Evolutionary conservation across 2,797 vertebrate species (phyloP), one percentile per base, ranked within the genome.

Genomic region (Acestrorhynchus altus): DNA sequence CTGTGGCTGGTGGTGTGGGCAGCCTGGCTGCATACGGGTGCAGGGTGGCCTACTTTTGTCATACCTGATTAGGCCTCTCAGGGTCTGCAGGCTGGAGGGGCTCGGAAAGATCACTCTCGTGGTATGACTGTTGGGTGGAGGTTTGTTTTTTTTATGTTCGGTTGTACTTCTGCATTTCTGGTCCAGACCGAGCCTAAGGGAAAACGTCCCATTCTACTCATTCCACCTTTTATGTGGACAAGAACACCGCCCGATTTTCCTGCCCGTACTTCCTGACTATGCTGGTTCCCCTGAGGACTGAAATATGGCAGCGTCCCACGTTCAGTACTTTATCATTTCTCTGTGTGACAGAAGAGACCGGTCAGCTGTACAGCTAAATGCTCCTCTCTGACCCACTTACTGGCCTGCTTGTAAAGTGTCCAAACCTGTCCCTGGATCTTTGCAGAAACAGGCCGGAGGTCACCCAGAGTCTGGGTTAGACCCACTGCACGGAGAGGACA

Each of bases 31-130:
- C 61, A 57, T 63, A 35, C 56, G 60, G n/a, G 68, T 18, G 72
- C 76, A 49, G 69, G 0, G 7, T 57, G 57, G 68, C 60, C 60
- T 57, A 78, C 60, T 77, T 77, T 77, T n/a, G 44, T 68, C 64
- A 67, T 46, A 12, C 47, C 64, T 26, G 54, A 60, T 52, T 69
- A n/a, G 20, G 12, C 28, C 65, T 69, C 65, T 59, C 6, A 31
- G 64, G 49, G 20, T 1, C 40, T 39, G 28, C 24, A 59, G 60
- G 57, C 57, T 31, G 28, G 5, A 35, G 31, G 31, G 31, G 31
- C 31, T 35, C 6, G 31, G n/a, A n/a, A n/a, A n/a, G n/a, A n/a
- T n/a, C n/a, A n/a, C n/a, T n/a, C n/a, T n/a, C n/a, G n/a, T n/a
- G 31, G 31, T 6, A 35, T 35, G 2, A 6, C 31, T 35, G 31